Evolutionary conservation across 2,888 invertebrate genomes (phyloP), one percentile per base, ranked within the genome.

Genomic region (Chrysina gloriosa): DNA sequence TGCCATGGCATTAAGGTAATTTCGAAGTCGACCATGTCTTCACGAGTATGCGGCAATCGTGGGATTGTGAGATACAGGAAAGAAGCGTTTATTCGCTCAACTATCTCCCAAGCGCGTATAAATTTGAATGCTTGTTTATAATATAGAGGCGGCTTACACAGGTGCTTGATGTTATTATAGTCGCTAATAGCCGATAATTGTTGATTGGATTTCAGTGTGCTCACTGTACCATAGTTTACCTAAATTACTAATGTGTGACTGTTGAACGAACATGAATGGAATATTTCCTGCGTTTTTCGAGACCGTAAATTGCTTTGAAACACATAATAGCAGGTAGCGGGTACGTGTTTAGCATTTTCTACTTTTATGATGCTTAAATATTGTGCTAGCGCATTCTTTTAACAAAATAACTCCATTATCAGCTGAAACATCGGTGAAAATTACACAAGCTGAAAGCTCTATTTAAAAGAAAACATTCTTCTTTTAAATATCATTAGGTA

Each of bases 161-260:
- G 74, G 74, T 74, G 74, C 70, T 71, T 73, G 65, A 50, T 67
- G 63, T 69, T 69, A 69, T 71, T 66, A 72, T 70, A 69, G 65
- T 63, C 67, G 52, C 71, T 69, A 72, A 70, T 72, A 71, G 69
- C 67, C 67, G 69, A 68, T 72, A 72, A 73, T 74, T 73, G 69
- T 54, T 67, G 67, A 71, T 71, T 67, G 71, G 71, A 67, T 70
- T 69, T 71, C 63, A 65, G 25, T 61, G 31, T 66, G 68, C 23
- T 69, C 70, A 63, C 64, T 70, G 52, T 70, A 69, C 58, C 70
- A 64, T 69, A 67, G 52, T 65, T 63, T 65, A 52, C 52, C 25
- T 48, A 65, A 68, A 68, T 67, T 56, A 67, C 58, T 67, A 58
- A 67, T 67, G 56, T 67, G 63, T 63, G 50, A 42, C 56, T 58